Evolutionary conservation across 1,140 invertebrate genomes (phyloP).

Genomic region (Heterodera schachtii): DNA sequence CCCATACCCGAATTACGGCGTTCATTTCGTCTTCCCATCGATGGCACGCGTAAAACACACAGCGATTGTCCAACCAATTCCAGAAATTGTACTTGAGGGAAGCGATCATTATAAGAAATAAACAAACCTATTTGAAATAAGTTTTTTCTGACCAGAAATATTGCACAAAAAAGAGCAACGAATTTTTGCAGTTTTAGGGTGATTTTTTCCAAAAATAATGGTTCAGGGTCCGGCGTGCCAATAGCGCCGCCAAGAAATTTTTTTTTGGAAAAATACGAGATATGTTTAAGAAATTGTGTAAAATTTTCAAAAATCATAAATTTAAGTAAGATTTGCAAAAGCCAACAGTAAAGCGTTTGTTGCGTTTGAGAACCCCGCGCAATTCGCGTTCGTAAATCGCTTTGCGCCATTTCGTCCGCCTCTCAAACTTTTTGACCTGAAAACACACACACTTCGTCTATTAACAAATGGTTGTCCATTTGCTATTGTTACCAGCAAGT

Average conservation of each 20-base stretch:
- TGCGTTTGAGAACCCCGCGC: neutral
- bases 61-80: neutral
- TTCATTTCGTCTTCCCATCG: conserved; percentile 50
- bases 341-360: neutral
- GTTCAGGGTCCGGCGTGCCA: too few species aligned
- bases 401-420: conserved; percentile 26
- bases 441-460: conserved; percentile 2
- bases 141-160: too few species aligned
- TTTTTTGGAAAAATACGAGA: too few species aligned
- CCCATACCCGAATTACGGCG: neutral
- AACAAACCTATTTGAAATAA: too few species aligned
- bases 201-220: too few species aligned
- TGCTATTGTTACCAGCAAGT: conserved; percentile 27
- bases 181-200: too few species aligned
- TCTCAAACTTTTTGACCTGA: conserved; percentile 30
- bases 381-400: conserved; percentile 14
- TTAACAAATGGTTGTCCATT: neutral
- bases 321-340: too few species aligned
- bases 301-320: too few species aligned
- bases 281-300: too few species aligned
- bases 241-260: too few species aligned
- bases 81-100: neutral
- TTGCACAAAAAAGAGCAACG: too few species aligned
- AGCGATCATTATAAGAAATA: too few species aligned
- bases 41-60: conserved; percentile 11